Evolutionary conservation across 2,113 vertebrate species (phyloP), one percentile per base, ranked within the genome.

Genomic region (Meriones unguiculatus): DNA sequence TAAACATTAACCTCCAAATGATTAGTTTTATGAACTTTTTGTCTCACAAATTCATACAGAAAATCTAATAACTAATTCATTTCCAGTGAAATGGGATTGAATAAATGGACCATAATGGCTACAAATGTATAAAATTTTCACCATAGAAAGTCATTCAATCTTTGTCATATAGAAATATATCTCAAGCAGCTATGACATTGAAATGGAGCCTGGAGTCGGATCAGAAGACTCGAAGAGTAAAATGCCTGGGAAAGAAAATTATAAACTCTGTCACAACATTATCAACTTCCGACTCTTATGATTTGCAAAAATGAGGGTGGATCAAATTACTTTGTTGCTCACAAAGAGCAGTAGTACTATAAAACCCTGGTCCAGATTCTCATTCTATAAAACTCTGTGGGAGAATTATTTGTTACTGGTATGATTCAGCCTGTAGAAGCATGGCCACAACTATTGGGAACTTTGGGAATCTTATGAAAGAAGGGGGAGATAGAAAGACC

Each of bases 171-270:
- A 96, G 62, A 94, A 96, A 95, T 95, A 81, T 62, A 72, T 95
- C 78, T 97, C 89, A 97, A 77, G 80, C 50, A 93, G 80, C 73
- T 30, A 64, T 57, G 95, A 90, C 50, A 95, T 30, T 67, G 46
- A 97, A 85, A 70, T 89, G n/a, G 57, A 78, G 35, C 87, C 30
- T 54, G 32, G 93, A 94, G 85, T 94, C 77, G 80, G 15, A 95
- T 94, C 81, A 84, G 15, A 95, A 92, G 92, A 87, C 64, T 41
- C 11, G 77, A 95, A 88, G 41, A 82, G 1, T 38, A 67, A 96
- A 95, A 87, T 97, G 85, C 70, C 52, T 97, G 82, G 87, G 91
- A 96, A 96, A 87, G 77, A 96, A 97, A 97, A 97, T 97, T 78
- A 96, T 93, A 97, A 97, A 95, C 72, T 89, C 93, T 87, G 38